Evolutionary conservation across 1,140 invertebrate genomes (phyloP).

Genomic region (Cyclina sinensis): DNA sequence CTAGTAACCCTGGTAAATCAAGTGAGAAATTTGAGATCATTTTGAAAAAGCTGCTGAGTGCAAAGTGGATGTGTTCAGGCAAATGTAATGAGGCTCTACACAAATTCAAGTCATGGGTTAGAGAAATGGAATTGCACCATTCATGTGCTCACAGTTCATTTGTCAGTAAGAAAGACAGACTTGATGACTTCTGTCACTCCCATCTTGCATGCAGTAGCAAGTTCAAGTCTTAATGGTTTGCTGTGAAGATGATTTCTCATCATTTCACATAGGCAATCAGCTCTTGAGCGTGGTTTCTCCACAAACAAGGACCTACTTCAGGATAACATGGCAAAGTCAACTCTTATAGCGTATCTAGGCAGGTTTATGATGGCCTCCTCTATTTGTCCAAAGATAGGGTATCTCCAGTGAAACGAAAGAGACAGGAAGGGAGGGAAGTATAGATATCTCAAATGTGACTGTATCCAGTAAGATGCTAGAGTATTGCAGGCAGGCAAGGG

Average conservation of each 20-base stretch:
- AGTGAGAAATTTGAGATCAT: constrained; percentile 50
- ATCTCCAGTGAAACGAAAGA: constrained; percentile 25
- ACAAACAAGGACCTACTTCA: constrained; percentile 39
- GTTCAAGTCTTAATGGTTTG: constrained; percentile 29
- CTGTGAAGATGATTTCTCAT: constrained; percentile 42
- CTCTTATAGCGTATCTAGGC: constrained; percentile 41
- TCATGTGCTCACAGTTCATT: constrained; percentile 25
- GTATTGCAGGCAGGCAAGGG: constrained; percentile 20
- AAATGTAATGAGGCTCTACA: constrained; percentile 51
- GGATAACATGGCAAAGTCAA: constrained; percentile 47
- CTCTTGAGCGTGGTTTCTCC: constrained; percentile 52
- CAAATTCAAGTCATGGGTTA: constrained; percentile 43
- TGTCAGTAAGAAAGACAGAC: constrained; percentile 36
- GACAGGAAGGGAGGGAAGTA: background rate
- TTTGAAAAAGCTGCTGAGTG: constrained; percentile 50
- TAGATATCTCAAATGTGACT: constrained; percentile 46
- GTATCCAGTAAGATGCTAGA: constrained; percentile 40
- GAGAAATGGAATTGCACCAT: constrained; percentile 47
- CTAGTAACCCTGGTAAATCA: constrained; percentile 40
- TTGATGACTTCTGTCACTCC: constrained; percentile 51
- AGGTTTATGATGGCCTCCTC: constrained; percentile 51
- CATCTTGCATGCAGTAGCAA: constrained; percentile 23
- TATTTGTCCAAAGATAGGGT: constrained; percentile 31
- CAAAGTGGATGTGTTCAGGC: constrained; percentile 32
- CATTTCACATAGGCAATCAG: constrained; percentile 50